Evolutionary conservation across 1,140 invertebrate genomes (phyloP), one percentile per base, ranked within the genome.

Genomic region (Scaptomyza hsui): DNA sequence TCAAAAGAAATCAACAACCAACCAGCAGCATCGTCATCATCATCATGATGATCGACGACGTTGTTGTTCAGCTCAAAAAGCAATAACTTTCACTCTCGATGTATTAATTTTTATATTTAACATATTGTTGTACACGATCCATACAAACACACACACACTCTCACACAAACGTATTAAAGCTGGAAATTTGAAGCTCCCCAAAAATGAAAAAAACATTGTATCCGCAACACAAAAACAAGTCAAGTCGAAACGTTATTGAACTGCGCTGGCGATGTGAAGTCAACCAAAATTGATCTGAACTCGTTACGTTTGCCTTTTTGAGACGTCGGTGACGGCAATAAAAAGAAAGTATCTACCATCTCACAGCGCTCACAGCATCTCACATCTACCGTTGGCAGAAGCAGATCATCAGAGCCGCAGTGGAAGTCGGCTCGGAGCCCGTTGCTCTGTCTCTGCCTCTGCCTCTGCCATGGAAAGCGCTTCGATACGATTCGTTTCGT

Each of bases 61-160:
- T 44, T 44, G 73, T 49, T 45, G 32, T 44, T n/a, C n/a, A n/a
- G 49, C 73, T 74, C 69, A 79, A 61, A 86, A 75, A 78, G 83
- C 79, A 86, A 89, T 86, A 90, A 90, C 88, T 90, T 90, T 90
- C 88, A 90, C 88, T 90, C 89, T 90, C 88, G 73, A 90, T 88
- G 88, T 90, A 90, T 90, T 82, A 83, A 80, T 90, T 90, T 90
- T 82, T 77, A 89, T 89, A 89, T 89, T 89, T 89, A 88, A 89
- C 82, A 82, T 88, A 86, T 86, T 86, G 82, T 88, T 88, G 83
- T 75, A 51, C 82, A 78, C 74, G 47, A 81, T 62, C 63, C 74
- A 78, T 62, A 69, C 67, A 63, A 65, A 26, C 78, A 44, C 29
- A 64, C 16, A 60, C 32, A 59, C 16, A 47, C 16, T 61, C 4